A percentile compares a stretch with the other conserved stretches of the same genome.
phyloP scores from a whole-genome alignment of 1,140 invertebrate species.

The Pemphigus obesinymphae region DNA sequence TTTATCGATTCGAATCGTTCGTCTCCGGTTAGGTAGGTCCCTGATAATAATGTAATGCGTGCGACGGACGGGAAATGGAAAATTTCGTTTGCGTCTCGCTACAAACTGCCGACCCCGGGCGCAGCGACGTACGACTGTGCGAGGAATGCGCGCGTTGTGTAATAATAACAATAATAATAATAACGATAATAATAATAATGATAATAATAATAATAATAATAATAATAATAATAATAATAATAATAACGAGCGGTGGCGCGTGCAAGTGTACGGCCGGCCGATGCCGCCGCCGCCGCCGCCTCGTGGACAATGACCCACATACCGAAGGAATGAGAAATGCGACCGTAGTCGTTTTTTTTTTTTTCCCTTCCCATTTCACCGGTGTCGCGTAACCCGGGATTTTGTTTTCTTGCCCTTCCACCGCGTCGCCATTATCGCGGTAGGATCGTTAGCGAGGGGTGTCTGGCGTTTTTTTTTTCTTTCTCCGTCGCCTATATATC shows the following conservation, averaged over 20 bases:
- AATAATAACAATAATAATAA: neutral
- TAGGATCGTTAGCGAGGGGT: neutral
- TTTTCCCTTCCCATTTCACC: neutral
- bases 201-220: neutral
- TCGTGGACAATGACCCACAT: slow-evolving; percentile 35
- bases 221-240: neutral
- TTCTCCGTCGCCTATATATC: too few species aligned
- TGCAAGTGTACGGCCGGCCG: neutral
- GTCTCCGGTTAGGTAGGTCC: too few species aligned
- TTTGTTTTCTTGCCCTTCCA: too few species aligned
- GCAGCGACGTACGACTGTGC: neutral
- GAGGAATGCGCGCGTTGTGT: slow-evolving; percentile 32
- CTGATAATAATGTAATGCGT: too few species aligned
- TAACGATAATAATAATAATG: neutral
- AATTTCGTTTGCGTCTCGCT: neutral
- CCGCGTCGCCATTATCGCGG: neutral
- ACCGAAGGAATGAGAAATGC: slow-evolving; percentile 7
- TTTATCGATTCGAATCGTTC: neutral
- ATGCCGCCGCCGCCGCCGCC: neutral
- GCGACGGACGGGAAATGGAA: neutral
- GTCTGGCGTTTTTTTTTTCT: neutral
- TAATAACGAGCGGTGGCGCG: neutral
- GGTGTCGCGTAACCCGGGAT: too few species aligned
- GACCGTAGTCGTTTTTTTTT: neutral
- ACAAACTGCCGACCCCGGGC: too few species aligned